These are phyloP conservation scores for Dendrolimus houi DNA, from an alignment of 2,888 invertebrate species.

Conservation along the genomic window DNA sequence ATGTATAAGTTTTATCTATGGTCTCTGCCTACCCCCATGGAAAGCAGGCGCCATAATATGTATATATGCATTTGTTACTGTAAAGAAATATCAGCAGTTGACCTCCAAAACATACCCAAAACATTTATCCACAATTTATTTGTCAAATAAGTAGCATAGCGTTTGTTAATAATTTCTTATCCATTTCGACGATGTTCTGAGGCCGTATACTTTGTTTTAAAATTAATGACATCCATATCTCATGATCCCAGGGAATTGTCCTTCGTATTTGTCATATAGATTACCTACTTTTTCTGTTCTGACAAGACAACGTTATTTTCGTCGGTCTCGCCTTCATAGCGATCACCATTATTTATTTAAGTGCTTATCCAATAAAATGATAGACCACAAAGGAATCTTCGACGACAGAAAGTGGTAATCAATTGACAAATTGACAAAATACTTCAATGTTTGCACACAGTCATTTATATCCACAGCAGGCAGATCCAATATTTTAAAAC, in stretches of 20 bases:
- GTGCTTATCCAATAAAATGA: constrained; percentile 17
- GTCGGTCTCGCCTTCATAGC: constrained; percentile 23
- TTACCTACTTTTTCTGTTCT: constrained; percentile 56
- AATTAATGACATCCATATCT: constrained; percentile 52
- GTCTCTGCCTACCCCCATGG: no score
- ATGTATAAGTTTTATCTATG: no score
- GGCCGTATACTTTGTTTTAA: constrained; percentile 53
- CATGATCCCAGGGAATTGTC: constrained; percentile 48
- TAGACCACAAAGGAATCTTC: constrained; percentile 16
- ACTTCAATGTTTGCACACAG: constrained; percentile 33
- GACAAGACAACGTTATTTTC: constrained; percentile 36
- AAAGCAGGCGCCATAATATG: no score
- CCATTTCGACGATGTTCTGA: constrained; percentile 35
- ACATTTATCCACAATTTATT: constrained; percentile 27
- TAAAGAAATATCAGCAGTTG: no score
- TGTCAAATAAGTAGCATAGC: constrained; percentile 28
- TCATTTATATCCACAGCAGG: constrained; percentile 29
- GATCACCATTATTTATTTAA: constrained; percentile 19
- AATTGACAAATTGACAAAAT: constrained; percentile 29
- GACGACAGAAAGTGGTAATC: constrained; percentile 5
- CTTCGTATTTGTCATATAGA: constrained; percentile 61
- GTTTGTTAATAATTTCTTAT: constrained; percentile 41
- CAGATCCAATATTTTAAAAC: constrained; percentile 33
- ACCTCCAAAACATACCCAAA: constrained; percentile 12
- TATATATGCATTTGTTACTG: no score